A percentile compares a stretch with the other conserved stretches of the same genome.
These are phyloP conservation scores for Bellardia pandia DNA, from an alignment of 2,888 invertebrate species.

Conservation along the genomic window DNA sequence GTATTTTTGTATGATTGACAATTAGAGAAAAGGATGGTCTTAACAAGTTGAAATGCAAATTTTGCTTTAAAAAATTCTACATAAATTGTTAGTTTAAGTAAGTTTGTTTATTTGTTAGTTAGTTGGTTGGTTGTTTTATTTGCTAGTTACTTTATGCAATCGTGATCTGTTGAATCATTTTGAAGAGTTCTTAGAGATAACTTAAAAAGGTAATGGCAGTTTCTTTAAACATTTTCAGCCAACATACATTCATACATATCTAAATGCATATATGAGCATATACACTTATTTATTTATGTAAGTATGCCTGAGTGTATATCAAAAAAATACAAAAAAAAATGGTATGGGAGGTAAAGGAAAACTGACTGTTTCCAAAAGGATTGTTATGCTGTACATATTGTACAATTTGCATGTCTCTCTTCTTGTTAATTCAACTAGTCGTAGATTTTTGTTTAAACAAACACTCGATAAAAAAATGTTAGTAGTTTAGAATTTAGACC, in stretches of 20 bases:
- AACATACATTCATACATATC: conserved; percentile 13
- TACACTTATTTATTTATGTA: neutral
- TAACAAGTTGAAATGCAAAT: conserved; percentile 72
- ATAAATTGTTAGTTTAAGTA: conserved; percentile 65
- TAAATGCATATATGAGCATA: neutral
- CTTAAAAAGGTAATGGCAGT: conserved; percentile 71
- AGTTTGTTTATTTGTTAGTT: conserved; percentile 62
- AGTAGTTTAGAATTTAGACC: neutral
- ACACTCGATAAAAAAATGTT: conserved; percentile 50
- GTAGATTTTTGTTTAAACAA: conserved; percentile 15
- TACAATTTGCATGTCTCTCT: conserved; percentile 72
- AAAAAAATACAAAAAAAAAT: conserved; percentile 2
- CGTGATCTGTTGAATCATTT: conserved; percentile 73
- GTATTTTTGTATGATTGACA: conserved; percentile 69
- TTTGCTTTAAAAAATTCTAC: conserved; percentile 64
- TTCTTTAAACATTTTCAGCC: conserved; percentile 13
- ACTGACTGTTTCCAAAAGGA: conserved; percentile 55
- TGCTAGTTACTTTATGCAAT: conserved; percentile 62
- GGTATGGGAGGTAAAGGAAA: conserved; percentile 52
- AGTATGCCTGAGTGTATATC: conserved; percentile 24
- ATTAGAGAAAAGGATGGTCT: conserved; percentile 71
- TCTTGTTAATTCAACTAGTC: conserved; percentile 65
- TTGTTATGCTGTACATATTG: conserved; percentile 64
- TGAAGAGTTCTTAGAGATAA: conserved; percentile 71
- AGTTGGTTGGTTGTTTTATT: conserved; percentile 40